Base-by-base conservation (phyloP, 2,888 invertebrate genomes). In the Aphodius granarius region DNA sequence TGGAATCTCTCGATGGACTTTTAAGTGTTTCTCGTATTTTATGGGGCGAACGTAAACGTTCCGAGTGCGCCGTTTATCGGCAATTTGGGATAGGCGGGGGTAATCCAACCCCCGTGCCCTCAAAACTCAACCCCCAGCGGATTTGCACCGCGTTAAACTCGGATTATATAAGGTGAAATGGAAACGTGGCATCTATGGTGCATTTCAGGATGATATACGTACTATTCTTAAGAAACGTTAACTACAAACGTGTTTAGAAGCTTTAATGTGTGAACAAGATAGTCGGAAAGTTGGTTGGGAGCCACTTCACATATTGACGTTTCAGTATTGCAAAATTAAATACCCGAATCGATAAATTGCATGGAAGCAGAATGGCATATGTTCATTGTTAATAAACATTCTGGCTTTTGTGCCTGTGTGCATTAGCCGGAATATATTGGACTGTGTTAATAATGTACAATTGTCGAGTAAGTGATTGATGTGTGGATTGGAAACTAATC, bases 401-500 rank as follows among this genome's bases (percentile, higher is more conserved):
- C n/a, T n/a, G n/a, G 23, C 23, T 23, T 23, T 23, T 23, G n/a
- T 23, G 23, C 6, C 23, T 23, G 23, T 23, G 23, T 23, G 74
- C 74, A 63, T 71, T 63, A n/a, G 43, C 3, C 43, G 68, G 71
- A 74, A 74, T 74, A 74, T 64, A 74, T 74, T 71, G 74, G 43
- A 70, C 17, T 19, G 23, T 63, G 64, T 63, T 74, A 74, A 74
- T 74, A 74, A 71, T 65, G 71, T 74, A 71, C 64, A 70, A 74
- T 68, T 74, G 74, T 64, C 21, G 71, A 71, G 71, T 62, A 17
- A 70, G 74, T 71, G 74, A 74, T 74, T 74, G 71, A 71, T 74
- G 74, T 65, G 18, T 16, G 6, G 73, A 73, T 74, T 63, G 71
- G 19, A 63, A 21, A 71, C 74, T 71, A 74, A 74, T 74, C 74